A percentile compares a stretch with the other conserved stretches of the same genome.
Evolutionary conservation across 2,888 invertebrate genomes (phyloP).

Genomic region (Athalia cordata): DNA sequence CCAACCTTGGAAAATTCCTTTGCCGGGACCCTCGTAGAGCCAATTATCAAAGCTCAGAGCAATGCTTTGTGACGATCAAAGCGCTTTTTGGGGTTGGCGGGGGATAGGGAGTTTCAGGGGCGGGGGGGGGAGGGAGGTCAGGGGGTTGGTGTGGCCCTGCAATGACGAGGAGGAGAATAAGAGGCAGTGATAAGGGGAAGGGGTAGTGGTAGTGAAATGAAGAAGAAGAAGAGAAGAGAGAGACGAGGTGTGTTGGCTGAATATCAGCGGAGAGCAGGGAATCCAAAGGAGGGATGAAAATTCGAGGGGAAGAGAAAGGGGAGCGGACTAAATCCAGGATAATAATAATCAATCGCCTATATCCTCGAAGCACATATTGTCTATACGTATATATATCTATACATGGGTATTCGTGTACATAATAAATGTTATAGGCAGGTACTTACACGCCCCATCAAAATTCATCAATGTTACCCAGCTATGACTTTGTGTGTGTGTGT

Average conservation of each 20-base stretch:
- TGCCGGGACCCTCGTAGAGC: constrained; percentile 20
- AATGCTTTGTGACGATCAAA: constrained; percentile 41
- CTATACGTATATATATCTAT: background rate
- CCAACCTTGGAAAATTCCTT: constrained; percentile 30
- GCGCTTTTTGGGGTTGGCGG: constrained; percentile 17
- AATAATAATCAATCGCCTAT: constrained; percentile 38
- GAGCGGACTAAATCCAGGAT: constrained; percentile 5
- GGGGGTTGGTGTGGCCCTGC: background rate
- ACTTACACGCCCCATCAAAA: too few species aligned
- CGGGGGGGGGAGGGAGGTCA: background rate
- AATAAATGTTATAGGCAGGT: too few species aligned
- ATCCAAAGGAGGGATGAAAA: background rate
- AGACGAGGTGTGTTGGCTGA: background rate
- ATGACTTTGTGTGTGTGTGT: too few species aligned
- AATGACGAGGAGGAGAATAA: too few species aligned
- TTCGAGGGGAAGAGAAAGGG: background rate
- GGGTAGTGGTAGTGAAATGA: background rate
- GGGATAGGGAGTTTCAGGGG: constrained; percentile 1
- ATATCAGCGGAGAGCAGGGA: too few species aligned
- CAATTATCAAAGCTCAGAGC: constrained; percentile 41
- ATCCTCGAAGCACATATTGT: background rate
- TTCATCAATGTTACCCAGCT: too few species aligned
- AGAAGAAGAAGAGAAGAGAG: constrained; percentile 4
- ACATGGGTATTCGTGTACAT: background rate
- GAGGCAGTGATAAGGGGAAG: too few species aligned